Conservation (phyloP, 2,113 vertebrate species). For the Tychaedon coryphoeus region DNA sequence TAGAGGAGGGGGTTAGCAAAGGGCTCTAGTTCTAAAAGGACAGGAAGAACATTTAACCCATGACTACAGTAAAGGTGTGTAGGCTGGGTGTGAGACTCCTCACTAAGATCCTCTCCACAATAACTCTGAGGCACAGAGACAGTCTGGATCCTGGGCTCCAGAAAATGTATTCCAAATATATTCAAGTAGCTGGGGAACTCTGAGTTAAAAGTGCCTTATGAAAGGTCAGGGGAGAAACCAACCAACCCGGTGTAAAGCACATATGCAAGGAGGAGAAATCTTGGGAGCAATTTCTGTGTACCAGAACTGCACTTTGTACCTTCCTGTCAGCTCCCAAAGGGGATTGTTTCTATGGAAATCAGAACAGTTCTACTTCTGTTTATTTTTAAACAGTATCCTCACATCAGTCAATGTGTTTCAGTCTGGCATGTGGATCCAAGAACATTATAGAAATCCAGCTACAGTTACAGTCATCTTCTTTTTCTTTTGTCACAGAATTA, state of each 20-base stretch:
- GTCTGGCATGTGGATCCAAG: not conserved
- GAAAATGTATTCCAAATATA: not conserved
- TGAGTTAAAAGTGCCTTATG: not conserved
- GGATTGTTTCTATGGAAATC: not conserved
- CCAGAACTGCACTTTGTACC: not conserved
- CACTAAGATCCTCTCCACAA: not conserved
- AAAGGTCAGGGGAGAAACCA: not conserved
- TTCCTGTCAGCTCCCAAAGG: not conserved
- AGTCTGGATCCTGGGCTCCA: not conserved
- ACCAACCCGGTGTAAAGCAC: rapidly evolving
- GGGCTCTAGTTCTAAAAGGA: not conserved
- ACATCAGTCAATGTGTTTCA: not conserved
- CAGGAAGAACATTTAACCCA: not conserved
- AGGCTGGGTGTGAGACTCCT: not conserved
- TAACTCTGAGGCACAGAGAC: not conserved
- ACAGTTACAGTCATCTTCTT: not conserved
- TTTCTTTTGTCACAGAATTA: not conserved
- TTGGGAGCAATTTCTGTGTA: not conserved
- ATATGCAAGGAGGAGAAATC: not conserved
- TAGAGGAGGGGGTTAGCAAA: not conserved
- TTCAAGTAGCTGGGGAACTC: rapidly evolving
- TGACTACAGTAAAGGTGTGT: rapidly evolving
- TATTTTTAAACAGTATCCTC: not conserved
- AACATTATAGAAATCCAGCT: not conserved
- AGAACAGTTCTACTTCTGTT: not conserved